Evolutionary conservation across 53 echinoderm and acorn worm species (phyloP).

Genomic region (Astropecten irregularis): DNA sequence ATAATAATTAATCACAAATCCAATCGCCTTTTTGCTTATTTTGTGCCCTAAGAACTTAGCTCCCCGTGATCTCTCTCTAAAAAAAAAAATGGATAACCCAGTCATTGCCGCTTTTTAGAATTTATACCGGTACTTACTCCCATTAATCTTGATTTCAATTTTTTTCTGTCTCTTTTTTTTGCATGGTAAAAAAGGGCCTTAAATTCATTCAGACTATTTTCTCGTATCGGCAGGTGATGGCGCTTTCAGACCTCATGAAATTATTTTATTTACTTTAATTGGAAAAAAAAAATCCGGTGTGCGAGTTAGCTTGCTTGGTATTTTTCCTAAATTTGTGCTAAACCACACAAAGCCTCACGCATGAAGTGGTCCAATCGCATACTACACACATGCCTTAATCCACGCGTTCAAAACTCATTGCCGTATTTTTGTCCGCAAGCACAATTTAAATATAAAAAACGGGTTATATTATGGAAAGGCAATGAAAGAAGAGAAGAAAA

Average conservation of each 20-base stretch:
- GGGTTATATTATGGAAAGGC: too few relatives aligned
- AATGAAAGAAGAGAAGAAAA: not conserved
- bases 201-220: not conserved
- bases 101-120: too few relatives aligned
- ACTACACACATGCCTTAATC: constrained; percentile 25
- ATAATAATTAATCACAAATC: too few relatives aligned
- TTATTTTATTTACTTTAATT: constrained; percentile 15
- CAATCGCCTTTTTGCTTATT: too few relatives aligned
- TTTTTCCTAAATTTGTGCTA: constrained; percentile 16
- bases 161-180: too few relatives aligned
- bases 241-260: not conserved
- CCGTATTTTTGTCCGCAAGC: constrained; percentile 51
- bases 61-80: too few relatives aligned
- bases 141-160: too few relatives aligned
- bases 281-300: not conserved
- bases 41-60: too few relatives aligned
- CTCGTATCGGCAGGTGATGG: not conserved
- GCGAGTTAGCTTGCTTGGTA: not conserved
- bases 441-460: not conserved
- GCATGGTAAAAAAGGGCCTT: too few relatives aligned
- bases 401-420: constrained; percentile 52
- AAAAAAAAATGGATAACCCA: too few relatives aligned
- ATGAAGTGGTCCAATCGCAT: not conserved
- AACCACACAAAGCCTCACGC: constrained; percentile 41
- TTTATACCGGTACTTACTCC: too few relatives aligned